Evolutionary conservation across 2,888 invertebrate species (phyloP), one percentile per base, ranked within the genome.

Genomic region (Strigamia transsilvanica): DNA sequence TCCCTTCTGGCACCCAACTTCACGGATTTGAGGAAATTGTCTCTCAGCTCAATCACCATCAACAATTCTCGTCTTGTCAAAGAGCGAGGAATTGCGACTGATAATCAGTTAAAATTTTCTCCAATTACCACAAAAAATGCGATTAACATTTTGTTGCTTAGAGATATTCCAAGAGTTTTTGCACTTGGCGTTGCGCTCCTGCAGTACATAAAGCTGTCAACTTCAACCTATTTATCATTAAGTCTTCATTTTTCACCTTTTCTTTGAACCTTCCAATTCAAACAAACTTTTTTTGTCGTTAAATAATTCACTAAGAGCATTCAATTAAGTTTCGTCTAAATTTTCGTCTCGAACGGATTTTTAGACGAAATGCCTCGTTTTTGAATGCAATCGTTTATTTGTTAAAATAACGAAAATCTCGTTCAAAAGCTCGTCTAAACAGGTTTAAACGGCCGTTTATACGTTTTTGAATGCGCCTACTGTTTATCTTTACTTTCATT

Each of bases 21-120:
- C 79, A 79, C 79, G 42, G 73, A 73, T 73, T 73, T 73, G 73
- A 73, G 73, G 73, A 73, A 73, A 73, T 73, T 73, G 73, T 73
- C 73, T 73, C 73, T 73, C 73, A 32, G 56, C 18, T 18, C 56
- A 56, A 56, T 56, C 56, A 73, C 73, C 73, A 32, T 73, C 73
- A 73, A 56, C 73, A 73, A 73, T 73, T 73, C 27, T 73, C 73
- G 27, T 32, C 32, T 32, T 27, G 27, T 73, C 73, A 23, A 23
- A 61, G 23, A 1, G 18, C 13, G 6, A 12, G 23, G 6, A 38
- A 38, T 2, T 15, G 46, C 21, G 61, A n/a, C n/a, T 21, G 61
- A 61, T 18, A 61, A 61, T 18, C n/a, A 61, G 3, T 61, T 23
- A 21, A 61, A 61, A 46, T 13, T n/a, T n/a, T 46, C 9, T 2